phyloP scores from a whole-genome alignment of 2,888 invertebrate genomes.

The Tortrix viridana region DNA sequence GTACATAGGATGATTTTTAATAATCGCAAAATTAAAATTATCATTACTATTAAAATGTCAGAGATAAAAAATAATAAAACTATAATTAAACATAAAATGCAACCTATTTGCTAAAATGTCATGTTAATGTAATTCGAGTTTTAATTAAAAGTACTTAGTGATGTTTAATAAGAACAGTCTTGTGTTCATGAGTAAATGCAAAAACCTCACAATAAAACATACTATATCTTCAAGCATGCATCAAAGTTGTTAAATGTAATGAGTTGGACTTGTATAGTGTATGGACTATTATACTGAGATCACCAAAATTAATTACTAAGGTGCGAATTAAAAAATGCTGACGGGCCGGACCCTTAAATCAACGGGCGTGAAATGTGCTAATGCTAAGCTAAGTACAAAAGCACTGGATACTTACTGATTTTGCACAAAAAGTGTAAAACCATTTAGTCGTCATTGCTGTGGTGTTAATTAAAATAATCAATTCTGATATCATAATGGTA shows the following conservation, averaged over 20 bases:
- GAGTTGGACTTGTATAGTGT: neutral
- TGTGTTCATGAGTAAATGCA: constrained; percentile 32
- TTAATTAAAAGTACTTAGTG: constrained; percentile 27
- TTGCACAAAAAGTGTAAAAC: no score
- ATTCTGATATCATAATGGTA: no score
- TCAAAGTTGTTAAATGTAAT: constrained; percentile 2
- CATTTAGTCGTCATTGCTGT: no score
- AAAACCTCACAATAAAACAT: constrained; percentile 4
- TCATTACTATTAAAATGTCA: constrained; percentile 22
- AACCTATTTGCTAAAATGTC: constrained; percentile 29
- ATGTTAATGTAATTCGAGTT: constrained; percentile 26
- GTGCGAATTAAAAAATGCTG: constrained; percentile 14
- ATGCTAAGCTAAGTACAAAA: constrained; percentile 4
- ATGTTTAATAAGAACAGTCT: constrained; percentile 33
- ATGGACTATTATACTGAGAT: constrained; percentile 24
- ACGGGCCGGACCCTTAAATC: constrained; percentile 7
- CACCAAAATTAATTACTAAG: constrained; percentile 24
- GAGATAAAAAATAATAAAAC: constrained; percentile 11
- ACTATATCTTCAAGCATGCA: neutral
- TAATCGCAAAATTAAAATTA: constrained; percentile 16
- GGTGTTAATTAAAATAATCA: no score
- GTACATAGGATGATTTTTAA: constrained; percentile 24
- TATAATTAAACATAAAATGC: constrained; percentile 29
- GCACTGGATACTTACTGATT: neutral
- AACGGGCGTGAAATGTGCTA: constrained; percentile 6